phyloP scores from a whole-genome alignment of 2,797 vertebrate genomes.

The Lagocephalus sceleratus region DNA sequence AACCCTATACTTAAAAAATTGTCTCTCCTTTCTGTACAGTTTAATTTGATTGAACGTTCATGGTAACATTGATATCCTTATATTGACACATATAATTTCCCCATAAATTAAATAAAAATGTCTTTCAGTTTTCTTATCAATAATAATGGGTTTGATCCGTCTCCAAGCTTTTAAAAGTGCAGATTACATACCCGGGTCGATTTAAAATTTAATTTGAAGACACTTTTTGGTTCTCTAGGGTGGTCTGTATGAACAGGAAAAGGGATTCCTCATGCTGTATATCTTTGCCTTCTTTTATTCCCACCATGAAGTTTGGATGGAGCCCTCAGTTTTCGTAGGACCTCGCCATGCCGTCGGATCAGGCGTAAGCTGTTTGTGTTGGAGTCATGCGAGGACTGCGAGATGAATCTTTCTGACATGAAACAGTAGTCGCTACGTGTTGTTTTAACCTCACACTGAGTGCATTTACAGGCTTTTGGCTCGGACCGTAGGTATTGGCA shows the following conservation, averaged over 20 bases:
- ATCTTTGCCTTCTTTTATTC: conserved; percentile 29
- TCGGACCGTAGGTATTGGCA: conserved; percentile 43
- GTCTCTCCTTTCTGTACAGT: conserved; percentile 17
- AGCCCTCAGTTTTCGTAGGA: conserved; percentile 6
- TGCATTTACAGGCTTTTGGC: conserved; percentile 67
- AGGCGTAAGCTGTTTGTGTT: conserved; percentile 60
- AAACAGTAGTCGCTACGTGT: conserved; percentile 61
- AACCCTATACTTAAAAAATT: conserved; percentile 17
- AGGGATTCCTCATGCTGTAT: conserved; percentile 41
- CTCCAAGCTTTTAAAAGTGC: conserved; percentile 12
- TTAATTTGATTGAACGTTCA: conserved; percentile 18
- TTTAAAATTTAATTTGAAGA: conserved; percentile 13
- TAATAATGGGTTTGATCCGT: conserved; percentile 37
- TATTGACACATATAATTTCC: conserved; percentile 23
- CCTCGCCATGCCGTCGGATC: conserved; percentile 31
- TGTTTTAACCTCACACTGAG: conserved; percentile 65
- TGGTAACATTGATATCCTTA: conserved; percentile 13
- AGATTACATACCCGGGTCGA: conserved; percentile 10
- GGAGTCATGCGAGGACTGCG: conserved; percentile 40
- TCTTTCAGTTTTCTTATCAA: conserved; percentile 11
- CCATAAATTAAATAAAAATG: conserved; percentile 11
- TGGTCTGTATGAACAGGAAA: conserved; percentile 50
- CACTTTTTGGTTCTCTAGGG: conserved; percentile 44
- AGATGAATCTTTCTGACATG: conserved; percentile 62
- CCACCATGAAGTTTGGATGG: conserved; percentile 31